Percentiles rank a stretch among this genome's conserved stretches.
These are phyloP conservation scores for Apodemia duryi DNA, from an alignment of 2,888 invertebrate genomes.

Conservation along the genomic window DNA sequence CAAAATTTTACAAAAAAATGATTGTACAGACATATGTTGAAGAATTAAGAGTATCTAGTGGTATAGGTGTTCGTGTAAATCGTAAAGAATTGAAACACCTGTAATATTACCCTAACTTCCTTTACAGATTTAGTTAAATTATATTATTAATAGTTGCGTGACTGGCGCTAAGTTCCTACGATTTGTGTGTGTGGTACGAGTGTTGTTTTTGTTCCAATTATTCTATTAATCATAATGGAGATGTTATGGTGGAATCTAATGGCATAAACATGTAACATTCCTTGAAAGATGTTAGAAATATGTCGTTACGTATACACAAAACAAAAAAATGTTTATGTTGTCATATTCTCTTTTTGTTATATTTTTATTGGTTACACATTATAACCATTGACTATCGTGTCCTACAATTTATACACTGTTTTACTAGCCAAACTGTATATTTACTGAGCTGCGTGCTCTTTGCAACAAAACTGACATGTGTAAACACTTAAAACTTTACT, in stretches of 20 bases:
- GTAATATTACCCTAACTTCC: neutral
- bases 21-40: too few species aligned
- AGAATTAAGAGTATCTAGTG: too few species aligned
- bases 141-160: neutral
- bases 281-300: neutral
- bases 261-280: neutral
- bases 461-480: neutral
- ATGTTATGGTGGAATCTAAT: neutral
- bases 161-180: neutral
- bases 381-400: too few species aligned
- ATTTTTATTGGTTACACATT: too few species aligned
- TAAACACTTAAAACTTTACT: neutral
- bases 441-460: neutral
- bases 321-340: neutral
- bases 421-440: too few species aligned
- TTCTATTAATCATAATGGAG: neutral
- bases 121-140: neutral
- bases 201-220: constrained; percentile 6
- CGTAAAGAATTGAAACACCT: too few species aligned
- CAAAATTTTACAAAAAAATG: too few species aligned
- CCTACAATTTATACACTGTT: too few species aligned
- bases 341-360: too few species aligned
- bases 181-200: neutral
- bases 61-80: too few species aligned
- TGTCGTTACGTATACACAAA: neutral